A percentile compares a stretch with the other conserved stretches of the same genome.
These are phyloP conservation scores for Bufo gargarizans DNA, from an alignment of 2,113 vertebrate genomes.

Conservation along the genomic window DNA sequence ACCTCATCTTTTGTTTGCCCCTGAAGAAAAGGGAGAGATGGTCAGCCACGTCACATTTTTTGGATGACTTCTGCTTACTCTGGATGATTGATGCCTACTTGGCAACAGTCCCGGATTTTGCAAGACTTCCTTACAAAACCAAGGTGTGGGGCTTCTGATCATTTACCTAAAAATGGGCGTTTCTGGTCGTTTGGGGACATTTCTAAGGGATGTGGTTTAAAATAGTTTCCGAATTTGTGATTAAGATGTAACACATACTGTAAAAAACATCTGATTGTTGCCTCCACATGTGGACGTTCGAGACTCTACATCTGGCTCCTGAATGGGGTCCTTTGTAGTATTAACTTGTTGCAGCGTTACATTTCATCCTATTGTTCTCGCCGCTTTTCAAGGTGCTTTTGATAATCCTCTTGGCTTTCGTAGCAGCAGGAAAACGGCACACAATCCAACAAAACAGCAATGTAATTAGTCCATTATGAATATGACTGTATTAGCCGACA, in stretches of 20 bases:
- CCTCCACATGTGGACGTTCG: background rate
- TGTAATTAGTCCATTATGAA: conserved; percentile 46
- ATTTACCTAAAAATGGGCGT: background rate
- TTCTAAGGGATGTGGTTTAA: background rate
- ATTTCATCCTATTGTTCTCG: conserved; percentile 19
- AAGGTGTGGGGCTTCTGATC: background rate
- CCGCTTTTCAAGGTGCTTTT: conserved; percentile 36
- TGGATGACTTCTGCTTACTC: no score
- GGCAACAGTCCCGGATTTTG: no score
- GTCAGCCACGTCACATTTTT: no score
- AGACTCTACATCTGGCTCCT: background rate
- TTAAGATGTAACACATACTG: background rate
- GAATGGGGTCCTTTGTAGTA: conserved; percentile 1
- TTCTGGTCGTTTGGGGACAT: background rate
- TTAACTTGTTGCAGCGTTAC: background rate
- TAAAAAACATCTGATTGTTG: background rate
- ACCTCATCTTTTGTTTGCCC: no score
- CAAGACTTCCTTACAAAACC: no score
- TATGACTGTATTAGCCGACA: conserved; percentile 46
- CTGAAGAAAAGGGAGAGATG: no score
- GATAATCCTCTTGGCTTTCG: conserved; percentile 27
- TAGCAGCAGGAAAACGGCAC: conserved; percentile 8
- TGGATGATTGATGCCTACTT: no score
- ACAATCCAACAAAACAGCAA: conserved; percentile 20
- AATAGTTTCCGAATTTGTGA: background rate